Evolutionary conservation across 2,797 vertebrate species (phyloP).

Genomic region (Sciurus carolinensis): DNA sequence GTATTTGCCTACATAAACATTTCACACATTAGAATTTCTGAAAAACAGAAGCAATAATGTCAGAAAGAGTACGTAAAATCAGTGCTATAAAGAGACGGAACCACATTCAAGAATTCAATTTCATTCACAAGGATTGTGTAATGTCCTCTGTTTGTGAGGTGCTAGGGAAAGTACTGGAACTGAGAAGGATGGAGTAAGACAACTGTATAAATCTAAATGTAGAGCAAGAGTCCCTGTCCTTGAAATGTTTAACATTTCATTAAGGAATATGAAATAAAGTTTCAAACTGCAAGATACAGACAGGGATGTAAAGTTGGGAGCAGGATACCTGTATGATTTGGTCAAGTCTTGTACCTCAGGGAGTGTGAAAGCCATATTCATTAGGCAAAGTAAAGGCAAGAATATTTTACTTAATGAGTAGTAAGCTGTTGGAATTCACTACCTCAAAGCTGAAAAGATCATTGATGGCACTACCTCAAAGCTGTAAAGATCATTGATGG

Average conservation of each 20-base stretch:
- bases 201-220: neutral
- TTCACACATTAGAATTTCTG: neutral
- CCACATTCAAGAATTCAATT: neutral
- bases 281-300: neutral
- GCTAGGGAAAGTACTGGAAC: neutral
- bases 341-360: neutral
- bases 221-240: neutral
- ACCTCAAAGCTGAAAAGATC: neutral
- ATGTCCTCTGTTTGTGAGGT: neutral
- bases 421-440: slow-evolving; percentile 6
- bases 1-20: neutral
- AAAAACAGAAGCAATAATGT: neutral
- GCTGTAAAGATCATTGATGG: slow-evolving; percentile 6
- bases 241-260: neutral
- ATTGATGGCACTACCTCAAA: neutral
- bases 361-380: neutral
- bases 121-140: neutral
- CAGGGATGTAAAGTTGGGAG: neutral
- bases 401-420: neutral
- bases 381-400: slow-evolving; percentile 11
- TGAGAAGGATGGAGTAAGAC: neutral
- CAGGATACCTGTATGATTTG: neutral
- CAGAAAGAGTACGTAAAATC: neutral
- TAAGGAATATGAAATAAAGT: neutral
- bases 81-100: neutral